phyloP scores from a whole-genome alignment of 2,888 invertebrate species.

The Sphaerophoria taeniata region DNA sequence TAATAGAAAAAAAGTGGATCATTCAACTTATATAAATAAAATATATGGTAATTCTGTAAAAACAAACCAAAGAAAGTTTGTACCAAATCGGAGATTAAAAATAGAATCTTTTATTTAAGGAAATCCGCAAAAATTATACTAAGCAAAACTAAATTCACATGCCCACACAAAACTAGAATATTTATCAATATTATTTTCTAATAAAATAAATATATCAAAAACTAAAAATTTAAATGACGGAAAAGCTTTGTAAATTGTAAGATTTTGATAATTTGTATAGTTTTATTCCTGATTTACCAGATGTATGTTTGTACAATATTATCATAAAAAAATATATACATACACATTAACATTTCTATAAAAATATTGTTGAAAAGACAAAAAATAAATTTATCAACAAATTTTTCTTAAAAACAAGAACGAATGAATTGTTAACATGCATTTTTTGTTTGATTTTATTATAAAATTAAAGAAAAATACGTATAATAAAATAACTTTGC shows the following conservation, averaged over 20 bases:
- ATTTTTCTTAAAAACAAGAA: slow-evolving; percentile 32
- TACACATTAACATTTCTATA: slow-evolving; percentile 29
- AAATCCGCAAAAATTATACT: slow-evolving; percentile 38
- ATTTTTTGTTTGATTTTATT: slow-evolving; percentile 23
- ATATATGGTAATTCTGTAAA: slow-evolving; percentile 39
- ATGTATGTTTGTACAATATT: no score
- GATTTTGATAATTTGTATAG: slow-evolving; percentile 36
- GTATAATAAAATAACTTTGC: slow-evolving; percentile 52
- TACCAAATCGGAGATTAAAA: slow-evolving; percentile 54
- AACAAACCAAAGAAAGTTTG: slow-evolving; percentile 55
- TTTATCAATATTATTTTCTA: slow-evolving; percentile 57
- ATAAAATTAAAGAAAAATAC: slow-evolving; percentile 6
- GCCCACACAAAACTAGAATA: slow-evolving; percentile 65
- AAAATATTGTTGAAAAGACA: slow-evolving; percentile 54
- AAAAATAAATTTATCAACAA: slow-evolving; percentile 26
- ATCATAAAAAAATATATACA: not conserved
- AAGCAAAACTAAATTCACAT: slow-evolving; percentile 42
- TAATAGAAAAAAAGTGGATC: slow-evolving; percentile 16
- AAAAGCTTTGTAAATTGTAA: slow-evolving; percentile 64
- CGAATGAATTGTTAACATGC: not conserved
- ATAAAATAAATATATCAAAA: slow-evolving; percentile 49
- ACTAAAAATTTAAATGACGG: slow-evolving; percentile 40
- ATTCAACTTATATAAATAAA: slow-evolving; percentile 25
- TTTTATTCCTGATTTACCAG: slow-evolving; percentile 26
- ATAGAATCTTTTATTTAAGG: slow-evolving; percentile 46